Percentiles rank a stretch among this genome's conserved stretches.
Evolutionary conservation across 1,140 invertebrate genomes (phyloP).

Genomic region (Palaemon carinicauda): DNA sequence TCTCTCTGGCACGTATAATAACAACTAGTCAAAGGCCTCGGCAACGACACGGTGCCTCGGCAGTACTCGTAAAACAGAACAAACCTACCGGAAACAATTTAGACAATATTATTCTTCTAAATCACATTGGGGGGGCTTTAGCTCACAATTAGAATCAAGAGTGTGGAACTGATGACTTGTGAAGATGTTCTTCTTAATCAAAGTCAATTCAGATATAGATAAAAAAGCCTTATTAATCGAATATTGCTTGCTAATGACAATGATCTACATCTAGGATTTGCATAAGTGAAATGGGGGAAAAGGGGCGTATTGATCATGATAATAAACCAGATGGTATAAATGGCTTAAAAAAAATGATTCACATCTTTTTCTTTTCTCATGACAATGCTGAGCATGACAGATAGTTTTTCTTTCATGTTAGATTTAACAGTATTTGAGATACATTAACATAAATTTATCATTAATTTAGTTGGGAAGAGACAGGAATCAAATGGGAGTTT

Average conservation of each 20-base stretch:
- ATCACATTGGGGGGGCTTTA: no score
- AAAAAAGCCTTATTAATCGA: background rate
- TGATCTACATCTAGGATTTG: slow-evolving; percentile 26
- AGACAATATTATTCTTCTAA: background rate
- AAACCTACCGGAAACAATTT: background rate
- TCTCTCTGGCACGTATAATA: slow-evolving; percentile 37
- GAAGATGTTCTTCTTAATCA: slow-evolving; percentile 12
- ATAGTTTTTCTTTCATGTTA: no score
- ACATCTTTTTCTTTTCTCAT: background rate
- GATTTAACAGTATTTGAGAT: no score
- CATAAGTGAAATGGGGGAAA: slow-evolving; percentile 3
- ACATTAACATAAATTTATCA: no score
- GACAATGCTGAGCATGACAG: no score
- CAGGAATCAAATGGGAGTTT: background rate
- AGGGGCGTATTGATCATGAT: background rate
- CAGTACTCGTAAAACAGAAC: background rate
- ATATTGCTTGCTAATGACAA: slow-evolving; percentile 20
- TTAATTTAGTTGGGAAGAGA: background rate
- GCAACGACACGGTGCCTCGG: background rate
- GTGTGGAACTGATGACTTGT: background rate
- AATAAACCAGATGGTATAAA: background rate
- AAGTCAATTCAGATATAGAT: background rate
- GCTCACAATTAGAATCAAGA: background rate
- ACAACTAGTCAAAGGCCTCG: slow-evolving; percentile 17
- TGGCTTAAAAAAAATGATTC: background rate